Conservation (phyloP, 2,113 vertebrate genomes). For the Symphodus melops region DNA sequence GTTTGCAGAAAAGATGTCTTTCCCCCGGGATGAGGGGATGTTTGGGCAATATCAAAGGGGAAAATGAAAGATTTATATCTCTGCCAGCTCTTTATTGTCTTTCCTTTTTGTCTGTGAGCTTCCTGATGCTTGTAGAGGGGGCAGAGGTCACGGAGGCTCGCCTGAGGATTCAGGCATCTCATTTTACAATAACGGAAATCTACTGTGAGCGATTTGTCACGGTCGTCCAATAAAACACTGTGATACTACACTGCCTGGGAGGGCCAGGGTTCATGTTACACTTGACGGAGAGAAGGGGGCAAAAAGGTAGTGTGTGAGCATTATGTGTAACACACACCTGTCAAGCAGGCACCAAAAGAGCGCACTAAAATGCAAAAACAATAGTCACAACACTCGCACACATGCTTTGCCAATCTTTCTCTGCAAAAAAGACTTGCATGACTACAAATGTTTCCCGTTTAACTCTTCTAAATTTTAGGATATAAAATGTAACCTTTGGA, state of each 20-base stretch:
- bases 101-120: constrained; percentile 38
- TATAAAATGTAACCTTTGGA: too few species aligned
- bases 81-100: constrained; percentile 46
- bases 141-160: constrained; percentile 55
- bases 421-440: too few species aligned
- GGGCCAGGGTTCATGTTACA: constrained; percentile 10
- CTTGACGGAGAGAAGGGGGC: constrained; percentile 9
- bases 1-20: constrained; percentile 30
- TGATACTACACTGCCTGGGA: not conserved
- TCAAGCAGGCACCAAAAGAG: not conserved
- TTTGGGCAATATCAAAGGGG: constrained; percentile 54
- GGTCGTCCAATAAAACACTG: constrained; percentile 30
- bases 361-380: not conserved
- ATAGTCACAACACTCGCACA: too few species aligned
- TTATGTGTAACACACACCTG: not conserved
- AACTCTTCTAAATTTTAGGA: too few species aligned
- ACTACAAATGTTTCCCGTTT: too few species aligned
- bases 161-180: constrained; percentile 38
- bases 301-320: not conserved
- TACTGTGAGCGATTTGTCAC: constrained; percentile 42
- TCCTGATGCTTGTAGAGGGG: constrained; percentile 49
- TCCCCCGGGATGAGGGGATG: constrained; percentile 63
- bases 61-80: constrained; percentile 71
- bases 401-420: too few species aligned
- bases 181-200: constrained; percentile 60